Conservation (phyloP, 2,113 vertebrate species). For the Furnarius figulus region DNA sequence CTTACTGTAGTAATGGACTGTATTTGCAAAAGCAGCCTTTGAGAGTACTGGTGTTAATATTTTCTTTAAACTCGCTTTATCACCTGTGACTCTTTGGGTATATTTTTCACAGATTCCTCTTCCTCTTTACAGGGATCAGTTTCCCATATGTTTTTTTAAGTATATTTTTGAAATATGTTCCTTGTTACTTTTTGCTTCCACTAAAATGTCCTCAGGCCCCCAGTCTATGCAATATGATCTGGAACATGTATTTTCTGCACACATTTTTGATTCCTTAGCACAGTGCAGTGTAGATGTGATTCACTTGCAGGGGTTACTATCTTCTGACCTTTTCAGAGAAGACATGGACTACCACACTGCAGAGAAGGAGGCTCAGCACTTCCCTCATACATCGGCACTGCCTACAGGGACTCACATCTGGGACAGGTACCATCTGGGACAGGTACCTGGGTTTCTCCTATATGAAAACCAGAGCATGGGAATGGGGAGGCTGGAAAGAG, state of each 20-base stretch:
- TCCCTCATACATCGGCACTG: not conserved
- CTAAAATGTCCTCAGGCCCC: not conserved
- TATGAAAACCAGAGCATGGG: not conserved
- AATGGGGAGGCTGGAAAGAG: not conserved
- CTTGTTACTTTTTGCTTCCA: not conserved
- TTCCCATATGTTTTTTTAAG: not conserved
- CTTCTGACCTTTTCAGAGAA: not conserved
- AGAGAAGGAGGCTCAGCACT: not conserved
- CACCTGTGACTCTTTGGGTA: not conserved
- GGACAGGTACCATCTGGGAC: fast-evolving
- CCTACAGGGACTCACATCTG: not conserved
- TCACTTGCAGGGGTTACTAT: not conserved
- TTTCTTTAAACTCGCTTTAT: not conserved
- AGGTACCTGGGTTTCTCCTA: not conserved
- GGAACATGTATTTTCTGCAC: fast-evolving
- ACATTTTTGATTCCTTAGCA: not conserved
- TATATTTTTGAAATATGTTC: not conserved
- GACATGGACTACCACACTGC: not conserved
- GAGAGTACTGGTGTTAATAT: not conserved
- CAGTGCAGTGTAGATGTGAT: fast-evolving
- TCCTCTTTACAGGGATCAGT: not conserved
- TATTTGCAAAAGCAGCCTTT: not conserved
- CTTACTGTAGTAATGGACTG: not conserved
- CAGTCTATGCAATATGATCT: not conserved
- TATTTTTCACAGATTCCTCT: not conserved